phyloP scores from a whole-genome alignment of 2,797 vertebrate species.

The Liparis tanakae region DNA sequence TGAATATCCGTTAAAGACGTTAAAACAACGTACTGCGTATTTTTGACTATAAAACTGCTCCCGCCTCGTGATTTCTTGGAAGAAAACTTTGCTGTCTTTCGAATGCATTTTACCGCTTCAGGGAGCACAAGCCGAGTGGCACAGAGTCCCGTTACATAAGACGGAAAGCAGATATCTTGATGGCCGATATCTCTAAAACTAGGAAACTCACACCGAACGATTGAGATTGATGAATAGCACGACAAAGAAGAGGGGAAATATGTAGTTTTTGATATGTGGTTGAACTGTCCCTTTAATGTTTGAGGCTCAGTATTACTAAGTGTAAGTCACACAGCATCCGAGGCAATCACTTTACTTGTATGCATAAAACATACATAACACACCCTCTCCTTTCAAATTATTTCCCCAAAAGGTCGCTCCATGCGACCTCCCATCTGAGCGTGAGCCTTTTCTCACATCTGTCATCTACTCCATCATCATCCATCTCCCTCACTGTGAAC shows the following conservation, averaged over 20 bases:
- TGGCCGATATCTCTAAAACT: not conserved
- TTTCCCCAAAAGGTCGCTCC: not conserved
- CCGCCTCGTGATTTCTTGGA: too few relatives aligned
- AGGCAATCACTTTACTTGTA: not conserved
- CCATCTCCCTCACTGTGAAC: slow-evolving; percentile 1
- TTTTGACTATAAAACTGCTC: not conserved
- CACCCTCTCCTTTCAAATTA: not conserved
- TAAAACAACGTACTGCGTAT: not conserved
- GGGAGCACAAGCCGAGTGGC: not conserved
- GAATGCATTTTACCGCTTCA: not conserved
- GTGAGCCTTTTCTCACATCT: slow-evolving; percentile 27
- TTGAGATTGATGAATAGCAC: not conserved
- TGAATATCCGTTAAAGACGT: too few relatives aligned
- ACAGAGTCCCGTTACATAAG: not conserved
- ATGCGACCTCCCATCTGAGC: slow-evolving; percentile 9
- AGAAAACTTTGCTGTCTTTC: too few relatives aligned
- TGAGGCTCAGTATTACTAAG: not conserved
- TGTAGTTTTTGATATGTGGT: not conserved
- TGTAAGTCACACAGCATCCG: not conserved
- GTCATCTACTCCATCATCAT: slow-evolving; percentile 15
- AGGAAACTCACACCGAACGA: not conserved
- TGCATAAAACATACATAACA: not conserved
- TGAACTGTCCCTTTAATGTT: not conserved
- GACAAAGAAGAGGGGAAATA: not conserved
- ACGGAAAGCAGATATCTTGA: not conserved